phyloP scores from a whole-genome alignment of 2,113 vertebrate genomes.

The Mystacornis crossleyi region DNA sequence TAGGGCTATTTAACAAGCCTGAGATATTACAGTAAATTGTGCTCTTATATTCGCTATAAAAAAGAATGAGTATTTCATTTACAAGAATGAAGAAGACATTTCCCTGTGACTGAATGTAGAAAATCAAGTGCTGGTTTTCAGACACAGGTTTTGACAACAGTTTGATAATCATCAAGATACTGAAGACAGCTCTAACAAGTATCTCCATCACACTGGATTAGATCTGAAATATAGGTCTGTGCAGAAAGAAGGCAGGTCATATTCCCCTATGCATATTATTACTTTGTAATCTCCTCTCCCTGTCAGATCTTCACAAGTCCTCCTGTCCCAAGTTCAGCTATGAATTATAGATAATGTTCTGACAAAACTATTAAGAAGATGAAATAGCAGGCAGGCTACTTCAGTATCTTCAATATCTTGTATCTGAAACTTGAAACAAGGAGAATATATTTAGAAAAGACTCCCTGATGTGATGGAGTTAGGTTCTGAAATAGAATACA shows the following conservation, averaged over 20 bases:
- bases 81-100: background rate
- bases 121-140: background rate
- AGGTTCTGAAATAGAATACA: background rate
- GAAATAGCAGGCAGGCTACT: background rate
- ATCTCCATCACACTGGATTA: background rate
- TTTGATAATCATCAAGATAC: background rate
- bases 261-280: background rate
- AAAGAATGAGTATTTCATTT: background rate
- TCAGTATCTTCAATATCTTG: background rate
- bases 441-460: slow-evolving; percentile 24
- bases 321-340: background rate
- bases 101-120: background rate
- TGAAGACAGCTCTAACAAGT: background rate
- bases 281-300: background rate
- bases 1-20: background rate
- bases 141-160: background rate
- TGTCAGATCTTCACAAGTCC: background rate
- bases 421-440: slow-evolving; percentile 7
- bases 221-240: background rate
- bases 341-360: slow-evolving; percentile 36
- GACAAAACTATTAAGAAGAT: slow-evolving; percentile 38
- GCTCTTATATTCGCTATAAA: background rate
- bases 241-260: slow-evolving; percentile 10
- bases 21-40: background rate
- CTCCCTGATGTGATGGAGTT: background rate